phyloP scores from a whole-genome alignment of 64 coral and sea anemone species.

The Acropora tenuis region DNA sequence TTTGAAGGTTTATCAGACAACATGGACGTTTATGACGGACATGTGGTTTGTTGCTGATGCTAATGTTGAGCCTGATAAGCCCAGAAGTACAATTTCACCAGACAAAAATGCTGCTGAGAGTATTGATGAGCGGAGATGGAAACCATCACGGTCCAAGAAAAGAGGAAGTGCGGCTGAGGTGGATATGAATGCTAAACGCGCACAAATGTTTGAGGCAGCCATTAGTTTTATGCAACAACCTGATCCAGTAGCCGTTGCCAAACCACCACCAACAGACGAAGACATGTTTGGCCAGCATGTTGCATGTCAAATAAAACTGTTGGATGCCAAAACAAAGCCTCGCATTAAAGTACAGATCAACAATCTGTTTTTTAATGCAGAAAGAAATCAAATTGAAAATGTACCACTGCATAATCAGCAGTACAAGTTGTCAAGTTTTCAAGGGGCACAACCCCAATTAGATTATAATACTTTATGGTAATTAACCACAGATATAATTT shows the following conservation, averaged over 20 bases:
- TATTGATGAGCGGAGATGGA: not conserved
- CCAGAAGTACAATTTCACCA: constrained; percentile 1
- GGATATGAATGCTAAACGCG: not conserved
- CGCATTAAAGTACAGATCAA: constrained; percentile 38
- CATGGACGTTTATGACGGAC: constrained; percentile 21
- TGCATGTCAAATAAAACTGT: constrained; percentile 35
- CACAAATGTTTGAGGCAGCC: constrained; percentile 29
- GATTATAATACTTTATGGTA: not conserved
- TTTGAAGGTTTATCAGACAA: constrained; percentile 26
- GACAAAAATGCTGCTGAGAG: not conserved
- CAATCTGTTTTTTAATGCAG: constrained; percentile 11
- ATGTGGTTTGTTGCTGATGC: constrained; percentile 22
- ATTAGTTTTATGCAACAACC: constrained; percentile 26
- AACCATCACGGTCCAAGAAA: constrained; percentile 8
- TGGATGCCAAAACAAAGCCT: constrained; percentile 23
- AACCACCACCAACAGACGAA: constrained; percentile 22
- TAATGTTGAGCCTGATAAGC: not conserved
- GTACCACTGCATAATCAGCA: not conserved
- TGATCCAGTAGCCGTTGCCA: constrained; percentile 13
- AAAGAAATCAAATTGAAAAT: constrained; percentile 33
- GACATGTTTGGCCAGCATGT: constrained; percentile 56
- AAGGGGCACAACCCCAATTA: constrained; percentile 5
- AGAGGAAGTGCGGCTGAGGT: constrained; percentile 1
- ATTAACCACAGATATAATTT: not conserved
- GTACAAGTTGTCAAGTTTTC: constrained; percentile 7